phyloP scores from a whole-genome alignment of 2,797 vertebrate species.

The Chloroceryle amazona region DNA sequence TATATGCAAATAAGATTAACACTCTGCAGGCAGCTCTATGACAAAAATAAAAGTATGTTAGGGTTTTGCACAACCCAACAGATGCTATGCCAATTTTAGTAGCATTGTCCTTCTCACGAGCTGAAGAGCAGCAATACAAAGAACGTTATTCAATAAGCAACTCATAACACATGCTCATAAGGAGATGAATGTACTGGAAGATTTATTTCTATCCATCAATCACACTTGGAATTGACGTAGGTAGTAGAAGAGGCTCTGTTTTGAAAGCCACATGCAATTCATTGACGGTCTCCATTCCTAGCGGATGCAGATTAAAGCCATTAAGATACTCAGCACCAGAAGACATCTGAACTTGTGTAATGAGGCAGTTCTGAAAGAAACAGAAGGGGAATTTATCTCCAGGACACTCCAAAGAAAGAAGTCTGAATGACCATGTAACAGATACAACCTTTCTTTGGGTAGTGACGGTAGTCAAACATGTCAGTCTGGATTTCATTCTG shows the following conservation, averaged over 20 bases:
- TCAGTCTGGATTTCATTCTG: background rate
- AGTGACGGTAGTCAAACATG: background rate
- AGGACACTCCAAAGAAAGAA: background rate
- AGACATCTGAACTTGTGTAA: background rate
- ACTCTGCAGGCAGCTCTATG: conserved; percentile 20
- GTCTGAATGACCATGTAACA: background rate
- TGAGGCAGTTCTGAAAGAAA: background rate
- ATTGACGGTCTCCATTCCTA: background rate
- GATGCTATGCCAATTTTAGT: conserved; percentile 37
- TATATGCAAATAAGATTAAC: background rate
- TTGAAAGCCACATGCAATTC: background rate
- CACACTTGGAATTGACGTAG: background rate
- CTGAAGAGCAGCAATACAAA: background rate
- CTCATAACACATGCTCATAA: background rate
- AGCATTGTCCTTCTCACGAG: conserved; percentile 13
- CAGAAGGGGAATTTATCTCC: background rate
- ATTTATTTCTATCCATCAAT: background rate
- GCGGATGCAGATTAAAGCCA: background rate
- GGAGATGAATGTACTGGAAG: background rate
- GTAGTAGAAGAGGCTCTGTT: background rate
- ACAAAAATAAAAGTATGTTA: conserved; percentile 56
- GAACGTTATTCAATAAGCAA: background rate
- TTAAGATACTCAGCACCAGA: background rate
- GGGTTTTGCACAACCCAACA: conserved; percentile 25
- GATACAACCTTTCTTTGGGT: background rate